Conservation (phyloP, 1,140 invertebrate species). For the Tribolium madens region DNA sequence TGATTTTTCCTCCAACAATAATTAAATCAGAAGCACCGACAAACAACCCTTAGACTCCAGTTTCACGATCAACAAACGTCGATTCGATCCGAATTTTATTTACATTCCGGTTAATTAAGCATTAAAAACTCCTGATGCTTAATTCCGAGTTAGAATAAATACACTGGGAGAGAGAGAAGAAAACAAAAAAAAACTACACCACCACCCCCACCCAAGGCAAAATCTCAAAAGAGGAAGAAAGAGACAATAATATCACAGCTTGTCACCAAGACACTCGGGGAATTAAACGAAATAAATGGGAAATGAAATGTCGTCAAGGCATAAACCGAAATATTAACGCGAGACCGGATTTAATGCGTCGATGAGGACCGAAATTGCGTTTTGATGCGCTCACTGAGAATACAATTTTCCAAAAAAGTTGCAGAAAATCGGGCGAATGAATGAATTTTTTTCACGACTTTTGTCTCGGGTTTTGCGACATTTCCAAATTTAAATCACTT, state of each 20-base stretch:
- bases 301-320: constrained; percentile 36
- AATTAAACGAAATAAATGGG: constrained; percentile 43
- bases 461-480: no score
- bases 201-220: neutral
- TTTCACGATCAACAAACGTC: constrained; percentile 43
- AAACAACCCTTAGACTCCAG: constrained; percentile 12
- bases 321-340: constrained; percentile 35
- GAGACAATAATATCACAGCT: constrained; percentile 36
- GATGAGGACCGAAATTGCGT: constrained; percentile 29
- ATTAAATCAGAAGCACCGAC: constrained; percentile 23
- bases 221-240: neutral
- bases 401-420: no score
- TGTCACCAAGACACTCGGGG: constrained; percentile 27
- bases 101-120: constrained; percentile 53
- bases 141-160: constrained; percentile 33
- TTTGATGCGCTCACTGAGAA: no score
- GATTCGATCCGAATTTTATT: constrained; percentile 50
- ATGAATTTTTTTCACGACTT: no score
- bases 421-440: no score
- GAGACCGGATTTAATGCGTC: constrained; percentile 27
- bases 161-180: no score
- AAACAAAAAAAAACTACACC: neutral
- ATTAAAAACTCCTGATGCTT: constrained; percentile 51
- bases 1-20: constrained; percentile 30
- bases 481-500: no score